These are phyloP conservation scores for Petrophora chlorosata DNA, from an alignment of 2,888 invertebrate genomes.

Conservation along the genomic window DNA sequence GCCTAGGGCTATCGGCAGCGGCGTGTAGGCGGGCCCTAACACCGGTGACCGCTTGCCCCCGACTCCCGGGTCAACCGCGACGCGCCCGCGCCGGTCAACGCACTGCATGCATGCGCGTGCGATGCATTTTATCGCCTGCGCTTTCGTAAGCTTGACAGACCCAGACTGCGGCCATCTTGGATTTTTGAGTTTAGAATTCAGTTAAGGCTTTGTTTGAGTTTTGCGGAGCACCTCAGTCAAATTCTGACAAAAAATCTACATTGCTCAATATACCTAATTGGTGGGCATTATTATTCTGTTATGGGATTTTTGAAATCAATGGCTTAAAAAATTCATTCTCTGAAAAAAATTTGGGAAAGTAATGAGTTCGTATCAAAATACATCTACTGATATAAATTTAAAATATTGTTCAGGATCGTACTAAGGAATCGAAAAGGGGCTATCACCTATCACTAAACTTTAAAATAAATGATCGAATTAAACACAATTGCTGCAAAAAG, in stretches of 20 bases:
- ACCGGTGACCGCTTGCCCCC: constrained; percentile 77
- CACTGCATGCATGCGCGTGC: constrained; percentile 51
- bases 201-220: neutral
- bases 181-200: constrained; percentile 24
- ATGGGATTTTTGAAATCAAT: too few relatives aligned
- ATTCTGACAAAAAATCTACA: too few relatives aligned
- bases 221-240: too few relatives aligned
- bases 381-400: too few relatives aligned
- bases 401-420: too few relatives aligned
- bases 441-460: neutral
- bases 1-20: constrained; percentile 45
- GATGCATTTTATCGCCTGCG: constrained; percentile 60
- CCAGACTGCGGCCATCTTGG: constrained; percentile 46
- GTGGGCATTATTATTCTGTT: too few relatives aligned
- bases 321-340: too few relatives aligned
- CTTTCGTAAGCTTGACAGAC: constrained; percentile 51
- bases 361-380: too few relatives aligned
- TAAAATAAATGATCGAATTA: neutral
- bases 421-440: neutral
- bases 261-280: too few relatives aligned
- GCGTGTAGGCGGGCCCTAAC: constrained; percentile 58
- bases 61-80: constrained; percentile 55
- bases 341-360: too few relatives aligned
- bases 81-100: constrained; percentile 64
- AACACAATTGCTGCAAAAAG: constrained; percentile 1